phyloP scores from a whole-genome alignment of 2,113 vertebrate species.

The Agapornis roseicollis region DNA sequence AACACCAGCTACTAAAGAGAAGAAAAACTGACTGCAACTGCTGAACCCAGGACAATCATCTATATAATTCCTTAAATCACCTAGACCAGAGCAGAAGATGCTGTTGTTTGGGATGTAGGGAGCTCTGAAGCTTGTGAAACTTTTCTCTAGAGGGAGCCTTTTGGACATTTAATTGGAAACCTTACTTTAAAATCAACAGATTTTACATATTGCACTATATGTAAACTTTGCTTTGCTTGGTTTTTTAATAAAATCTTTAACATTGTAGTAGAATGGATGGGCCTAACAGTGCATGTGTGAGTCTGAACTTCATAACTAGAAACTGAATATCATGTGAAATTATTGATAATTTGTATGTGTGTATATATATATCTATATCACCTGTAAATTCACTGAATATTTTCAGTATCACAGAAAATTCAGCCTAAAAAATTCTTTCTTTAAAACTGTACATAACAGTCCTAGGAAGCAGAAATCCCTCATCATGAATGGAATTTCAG shows the following conservation, averaged over 20 bases:
- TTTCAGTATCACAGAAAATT: neutral
- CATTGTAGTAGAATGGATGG: neutral
- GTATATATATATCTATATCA: neutral
- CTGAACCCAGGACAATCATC: too few relatives aligned
- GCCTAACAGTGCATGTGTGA: rapidly evolving
- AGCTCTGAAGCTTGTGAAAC: neutral
- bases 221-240: neutral
- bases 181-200: neutral
- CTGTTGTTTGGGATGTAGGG: neutral
- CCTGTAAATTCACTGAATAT: neutral
- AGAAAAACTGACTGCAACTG: too few relatives aligned
- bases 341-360: neutral
- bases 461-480: neutral
- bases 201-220: neutral
- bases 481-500: neutral
- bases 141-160: neutral
- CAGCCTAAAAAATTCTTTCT: neutral
- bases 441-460: neutral
- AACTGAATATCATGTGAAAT: neutral
- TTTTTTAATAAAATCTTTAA: neutral
- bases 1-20: too few relatives aligned
- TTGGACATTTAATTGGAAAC: neutral
- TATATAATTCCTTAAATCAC: neutral
- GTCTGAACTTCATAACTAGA: neutral
- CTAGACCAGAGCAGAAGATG: neutral